phyloP scores from a whole-genome alignment of 2,888 invertebrate species.

The Caenorhabditis afra region DNA sequence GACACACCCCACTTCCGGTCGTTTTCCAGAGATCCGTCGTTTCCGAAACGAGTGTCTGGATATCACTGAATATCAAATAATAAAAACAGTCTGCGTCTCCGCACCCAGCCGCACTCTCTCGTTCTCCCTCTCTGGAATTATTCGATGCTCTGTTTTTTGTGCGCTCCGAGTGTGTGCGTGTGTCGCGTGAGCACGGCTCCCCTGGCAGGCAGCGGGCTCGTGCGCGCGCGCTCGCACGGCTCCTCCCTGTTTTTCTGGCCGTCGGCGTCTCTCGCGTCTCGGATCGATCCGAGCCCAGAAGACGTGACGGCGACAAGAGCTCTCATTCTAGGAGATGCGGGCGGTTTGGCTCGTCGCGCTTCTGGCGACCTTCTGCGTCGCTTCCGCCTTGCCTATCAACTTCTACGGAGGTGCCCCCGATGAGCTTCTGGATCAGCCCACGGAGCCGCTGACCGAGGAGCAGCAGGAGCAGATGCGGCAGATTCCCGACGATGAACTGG shows the following conservation, averaged over 20 bases:
- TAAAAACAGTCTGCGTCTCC: not conserved
- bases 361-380: slow-evolving; percentile 18
- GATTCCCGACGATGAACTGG: slow-evolving; percentile 17
- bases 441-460: not conserved
- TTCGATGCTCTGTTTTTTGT: slow-evolving; percentile 25
- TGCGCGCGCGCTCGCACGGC: not conserved
- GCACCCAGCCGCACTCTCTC: slow-evolving; percentile 5
- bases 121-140: slow-evolving; percentile 29
- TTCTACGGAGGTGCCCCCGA: slow-evolving; percentile 19
- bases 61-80: slow-evolving; percentile 13
- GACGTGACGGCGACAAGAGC: slow-evolving; percentile 1
- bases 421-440: slow-evolving; percentile 18
- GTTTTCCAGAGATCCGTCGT: slow-evolving; percentile 5
- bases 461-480: no score
- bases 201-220: not conserved
- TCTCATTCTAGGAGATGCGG: slow-evolving; percentile 53
- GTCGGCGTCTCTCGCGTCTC: slow-evolving; percentile 26
- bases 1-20: no score
- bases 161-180: slow-evolving; percentile 10
- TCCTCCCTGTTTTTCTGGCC: slow-evolving; percentile 11
- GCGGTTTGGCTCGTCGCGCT: slow-evolving; percentile 41
- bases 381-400: slow-evolving; percentile 29
- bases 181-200: not conserved
- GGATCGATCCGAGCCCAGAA: slow-evolving; percentile 29
- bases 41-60: slow-evolving; percentile 5